Evolutionary conservation across 2,888 invertebrate genomes (phyloP).

Genomic region (Caenorhabditis angaria): DNA sequence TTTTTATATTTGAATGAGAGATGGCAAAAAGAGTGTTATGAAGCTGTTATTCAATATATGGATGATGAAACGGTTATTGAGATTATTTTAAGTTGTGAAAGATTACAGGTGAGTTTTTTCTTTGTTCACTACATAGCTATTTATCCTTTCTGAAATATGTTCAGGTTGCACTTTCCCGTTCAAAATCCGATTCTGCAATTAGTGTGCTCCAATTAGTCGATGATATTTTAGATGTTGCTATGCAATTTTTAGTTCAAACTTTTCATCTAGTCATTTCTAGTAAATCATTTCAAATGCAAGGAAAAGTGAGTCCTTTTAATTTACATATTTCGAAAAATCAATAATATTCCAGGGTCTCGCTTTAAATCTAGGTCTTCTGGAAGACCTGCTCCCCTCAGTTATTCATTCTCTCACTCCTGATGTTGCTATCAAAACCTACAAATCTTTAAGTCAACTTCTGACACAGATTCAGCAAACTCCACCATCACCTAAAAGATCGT

Average conservation of each 20-base stretch:
- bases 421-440: conserved; percentile 84
- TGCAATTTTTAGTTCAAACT: conserved; percentile 83
- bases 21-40: conserved; percentile 70
- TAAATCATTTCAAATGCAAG: conserved; percentile 79
- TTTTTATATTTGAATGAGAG: conserved; percentile 87
- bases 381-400: conserved; percentile 83
- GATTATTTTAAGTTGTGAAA: conserved; percentile 85
- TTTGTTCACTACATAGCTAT: neutral
- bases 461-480: conserved; percentile 28
- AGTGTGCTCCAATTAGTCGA: conserved; percentile 84
- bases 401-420: conserved; percentile 84
- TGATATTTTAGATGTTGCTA: conserved; percentile 83
- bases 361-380: conserved; percentile 82
- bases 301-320: conserved; percentile 73
- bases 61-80: conserved; percentile 84
- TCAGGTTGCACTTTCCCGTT: conserved; percentile 55
- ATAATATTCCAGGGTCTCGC: conserved; percentile 77
- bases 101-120: conserved; percentile 78
- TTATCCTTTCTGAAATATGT: conserved; percentile 3
- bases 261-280: conserved; percentile 82
- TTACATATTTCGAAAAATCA: conserved; percentile 5
- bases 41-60: conserved; percentile 57
- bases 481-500: conserved; percentile 34
- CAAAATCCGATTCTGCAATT: conserved; percentile 80
- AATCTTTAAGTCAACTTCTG: conserved; percentile 24